A percentile compares a stretch with the other conserved stretches of the same genome.
Evolutionary conservation across 2,113 vertebrate species (phyloP).

Genomic region (Irena cyanogastra): DNA sequence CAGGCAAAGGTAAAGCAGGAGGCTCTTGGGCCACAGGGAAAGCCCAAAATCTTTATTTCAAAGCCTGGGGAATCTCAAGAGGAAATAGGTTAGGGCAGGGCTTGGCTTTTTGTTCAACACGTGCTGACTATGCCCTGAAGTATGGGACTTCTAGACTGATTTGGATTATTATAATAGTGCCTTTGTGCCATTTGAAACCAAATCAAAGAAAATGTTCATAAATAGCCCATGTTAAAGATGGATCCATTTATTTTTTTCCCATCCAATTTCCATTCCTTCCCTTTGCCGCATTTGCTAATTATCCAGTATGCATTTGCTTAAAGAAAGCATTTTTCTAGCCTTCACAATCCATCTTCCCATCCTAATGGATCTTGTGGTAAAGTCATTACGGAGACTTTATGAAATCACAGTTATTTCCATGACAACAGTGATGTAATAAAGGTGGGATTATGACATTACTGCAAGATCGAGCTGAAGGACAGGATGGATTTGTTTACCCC

Average conservation of each 20-base stretch:
- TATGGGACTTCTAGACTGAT: background rate
- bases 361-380: slow-evolving; percentile 66
- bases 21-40: background rate
- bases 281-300: slow-evolving; percentile 38
- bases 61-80: background rate
- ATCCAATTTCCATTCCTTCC: slow-evolving; percentile 32
- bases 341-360: slow-evolving; percentile 58
- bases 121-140: background rate
- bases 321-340: slow-evolving; percentile 40
- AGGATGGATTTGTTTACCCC: slow-evolving; percentile 61
- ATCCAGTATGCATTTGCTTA: slow-evolving; percentile 47
- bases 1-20: background rate
- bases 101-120: background rate
- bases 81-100: background rate
- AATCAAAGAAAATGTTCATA: slow-evolving; percentile 24
- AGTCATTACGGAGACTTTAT: slow-evolving; percentile 55
- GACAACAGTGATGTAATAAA: slow-evolving; percentile 66
- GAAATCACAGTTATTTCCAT: slow-evolving; percentile 69
- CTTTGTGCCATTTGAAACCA: background rate
- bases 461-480: slow-evolving; percentile 57
- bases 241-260: slow-evolving; percentile 34
- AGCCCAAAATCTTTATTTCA: background rate
- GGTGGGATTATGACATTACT: slow-evolving; percentile 66
- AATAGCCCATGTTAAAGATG: slow-evolving; percentile 13
- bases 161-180: background rate